Conservation (phyloP, 2,797 vertebrate genomes). For the Tauraco hartlaubi region DNA sequence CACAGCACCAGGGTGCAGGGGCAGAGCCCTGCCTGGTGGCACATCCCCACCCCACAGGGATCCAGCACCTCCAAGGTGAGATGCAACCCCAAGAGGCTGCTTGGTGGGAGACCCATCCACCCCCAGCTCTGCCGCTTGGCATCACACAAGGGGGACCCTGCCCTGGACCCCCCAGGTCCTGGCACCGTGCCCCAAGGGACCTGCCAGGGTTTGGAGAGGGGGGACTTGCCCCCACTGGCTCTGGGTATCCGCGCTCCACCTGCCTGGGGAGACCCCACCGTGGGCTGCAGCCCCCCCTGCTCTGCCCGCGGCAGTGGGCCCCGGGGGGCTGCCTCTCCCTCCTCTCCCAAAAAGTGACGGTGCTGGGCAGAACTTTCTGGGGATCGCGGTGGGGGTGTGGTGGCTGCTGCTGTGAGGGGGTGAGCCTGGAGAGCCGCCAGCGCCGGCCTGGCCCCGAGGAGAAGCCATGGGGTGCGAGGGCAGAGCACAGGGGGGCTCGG, state of each 20-base stretch:
- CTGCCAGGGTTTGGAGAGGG: background rate
- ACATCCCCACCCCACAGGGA: background rate
- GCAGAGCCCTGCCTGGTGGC: background rate
- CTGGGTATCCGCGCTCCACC: fast-evolving
- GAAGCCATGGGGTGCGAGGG: fast-evolving
- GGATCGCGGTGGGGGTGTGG: fast-evolving
- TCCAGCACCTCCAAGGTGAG: background rate
- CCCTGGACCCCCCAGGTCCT: background rate
- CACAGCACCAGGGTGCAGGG: fast-evolving
- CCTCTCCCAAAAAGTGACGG: background rate
- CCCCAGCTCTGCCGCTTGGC: background rate
- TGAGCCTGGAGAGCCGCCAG: background rate
- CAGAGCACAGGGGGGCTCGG: background rate
- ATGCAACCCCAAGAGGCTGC: background rate
- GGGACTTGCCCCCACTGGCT: background rate
- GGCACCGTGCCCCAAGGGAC: background rate
- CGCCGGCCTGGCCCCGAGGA: fast-evolving
- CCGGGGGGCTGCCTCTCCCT: background rate
- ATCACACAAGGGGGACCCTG: background rate
- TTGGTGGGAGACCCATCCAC: background rate
- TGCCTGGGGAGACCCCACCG: fast-evolving
- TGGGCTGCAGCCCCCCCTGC: background rate
- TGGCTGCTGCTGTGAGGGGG: background rate
- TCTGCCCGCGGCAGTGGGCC: background rate
- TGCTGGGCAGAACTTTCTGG: background rate